A percentile compares a stretch with the other conserved stretches of the same genome.
These are phyloP conservation scores for Platycnemis pennipes DNA, from an alignment of 2,888 invertebrate species.

Conservation along the genomic window DNA sequence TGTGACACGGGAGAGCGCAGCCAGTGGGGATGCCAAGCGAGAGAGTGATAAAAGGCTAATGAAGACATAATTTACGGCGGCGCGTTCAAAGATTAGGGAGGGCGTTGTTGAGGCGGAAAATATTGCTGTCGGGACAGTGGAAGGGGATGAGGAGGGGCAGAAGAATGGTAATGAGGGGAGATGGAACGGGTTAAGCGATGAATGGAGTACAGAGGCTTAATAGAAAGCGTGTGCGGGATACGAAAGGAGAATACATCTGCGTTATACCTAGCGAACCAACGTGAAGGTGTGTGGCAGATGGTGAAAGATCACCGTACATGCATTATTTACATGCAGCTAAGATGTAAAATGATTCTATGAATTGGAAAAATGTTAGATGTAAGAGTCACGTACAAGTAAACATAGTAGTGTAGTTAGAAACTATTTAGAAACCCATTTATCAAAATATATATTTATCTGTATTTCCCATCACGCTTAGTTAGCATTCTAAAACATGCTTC, in stretches of 20 bases:
- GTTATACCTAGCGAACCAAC: too few species aligned
- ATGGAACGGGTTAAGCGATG: neutral
- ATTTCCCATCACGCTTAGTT: too few species aligned
- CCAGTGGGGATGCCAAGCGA: neutral
- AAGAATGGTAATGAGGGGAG: neutral
- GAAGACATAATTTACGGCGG: slow-evolving; percentile 9
- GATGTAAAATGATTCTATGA: too few species aligned
- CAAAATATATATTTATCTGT: too few species aligned
- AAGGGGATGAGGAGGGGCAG: neutral
- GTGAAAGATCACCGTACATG: too few species aligned
- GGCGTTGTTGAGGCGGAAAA: neutral
- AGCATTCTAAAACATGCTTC: too few species aligned
- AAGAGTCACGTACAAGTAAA: too few species aligned
- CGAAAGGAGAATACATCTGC: neutral
- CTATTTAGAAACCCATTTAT: too few species aligned
- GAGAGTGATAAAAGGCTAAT: neutral
- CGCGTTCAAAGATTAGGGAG: neutral
- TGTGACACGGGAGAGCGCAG: neutral
- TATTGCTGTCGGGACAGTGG: neutral
- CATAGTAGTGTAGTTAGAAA: too few species aligned
- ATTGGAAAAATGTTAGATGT: too few species aligned
- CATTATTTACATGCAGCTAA: too few species aligned
- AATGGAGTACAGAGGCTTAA: neutral
- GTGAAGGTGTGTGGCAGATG: too few species aligned
- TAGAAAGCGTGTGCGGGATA: neutral